A percentile compares a stretch with the other conserved stretches of the same genome.
phyloP scores from a whole-genome alignment of 2,113 vertebrate species.

The Pituophis catenifer region DNA sequence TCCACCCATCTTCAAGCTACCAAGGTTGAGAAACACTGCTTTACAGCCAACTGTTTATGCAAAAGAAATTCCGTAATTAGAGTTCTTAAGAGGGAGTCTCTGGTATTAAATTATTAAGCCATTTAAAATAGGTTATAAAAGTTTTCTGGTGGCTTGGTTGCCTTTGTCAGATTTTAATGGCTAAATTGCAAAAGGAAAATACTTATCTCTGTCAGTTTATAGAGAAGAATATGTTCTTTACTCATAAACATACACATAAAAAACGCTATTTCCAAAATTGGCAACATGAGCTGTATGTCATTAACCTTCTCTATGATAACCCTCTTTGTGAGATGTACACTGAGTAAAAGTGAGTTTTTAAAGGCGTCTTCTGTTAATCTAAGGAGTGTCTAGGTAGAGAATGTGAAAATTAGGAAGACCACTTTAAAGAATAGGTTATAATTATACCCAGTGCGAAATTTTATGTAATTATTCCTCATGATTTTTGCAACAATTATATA shows the following conservation, averaged over 20 bases:
- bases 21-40: no score
- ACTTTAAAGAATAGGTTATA: not conserved
- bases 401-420: not conserved
- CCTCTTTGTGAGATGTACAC: not conserved
- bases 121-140: not conserved
- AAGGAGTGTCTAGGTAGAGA: not conserved
- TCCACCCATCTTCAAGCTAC: no score
- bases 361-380: not conserved
- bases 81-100: not conserved
- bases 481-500: conserved; percentile 10
- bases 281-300: not conserved
- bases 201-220: not conserved
- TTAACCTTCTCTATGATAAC: not conserved
- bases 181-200: not conserved
- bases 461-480: not conserved
- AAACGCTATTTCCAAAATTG: not conserved
- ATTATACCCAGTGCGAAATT: not conserved
- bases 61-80: not conserved
- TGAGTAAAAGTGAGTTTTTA: not conserved
- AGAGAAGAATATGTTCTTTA: not conserved
- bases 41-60: not conserved
- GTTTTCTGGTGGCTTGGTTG: not conserved
- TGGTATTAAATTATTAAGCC: not conserved
- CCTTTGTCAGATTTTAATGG: not conserved
- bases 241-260: not conserved